Conservation (phyloP, 2,888 invertebrate genomes). For the Mesorhabditis belari region DNA sequence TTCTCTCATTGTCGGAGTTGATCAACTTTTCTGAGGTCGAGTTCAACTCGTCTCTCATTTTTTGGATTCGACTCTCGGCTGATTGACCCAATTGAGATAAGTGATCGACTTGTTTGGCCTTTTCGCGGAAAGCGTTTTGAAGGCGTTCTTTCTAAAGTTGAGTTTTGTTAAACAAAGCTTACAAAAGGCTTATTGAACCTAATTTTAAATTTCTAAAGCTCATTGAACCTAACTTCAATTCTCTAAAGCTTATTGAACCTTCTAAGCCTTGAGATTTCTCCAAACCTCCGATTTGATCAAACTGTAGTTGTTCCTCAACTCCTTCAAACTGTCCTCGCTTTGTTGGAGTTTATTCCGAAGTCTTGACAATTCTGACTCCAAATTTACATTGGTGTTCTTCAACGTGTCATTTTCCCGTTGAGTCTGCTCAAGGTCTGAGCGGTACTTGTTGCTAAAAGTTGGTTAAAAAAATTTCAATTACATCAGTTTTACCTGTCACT, state of each 20-base stretch:
- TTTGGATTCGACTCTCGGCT: constrained; percentile 42
- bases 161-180: neutral
- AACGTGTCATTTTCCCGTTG: constrained; percentile 41
- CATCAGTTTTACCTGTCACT: no score
- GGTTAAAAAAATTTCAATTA: no score
- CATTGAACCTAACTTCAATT: neutral
- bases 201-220: neutral
- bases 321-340: constrained; percentile 40
- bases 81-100: constrained; percentile 39
- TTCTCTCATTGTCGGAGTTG: constrained; percentile 43
- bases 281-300: constrained; percentile 39
- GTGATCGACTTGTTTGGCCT: constrained; percentile 47
- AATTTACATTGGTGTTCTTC: constrained; percentile 33
- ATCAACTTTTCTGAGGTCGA: constrained; percentile 47
- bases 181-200: no score
- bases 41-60: constrained; percentile 43
- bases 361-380: constrained; percentile 37
- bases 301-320: constrained; percentile 32
- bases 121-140: constrained; percentile 48
- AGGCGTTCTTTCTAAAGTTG: constrained; percentile 33
- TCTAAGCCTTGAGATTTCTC: no score
- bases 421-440: constrained; percentile 29
- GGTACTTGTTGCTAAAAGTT: constrained; percentile 33
- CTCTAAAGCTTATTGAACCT: no score
- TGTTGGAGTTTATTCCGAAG: constrained; percentile 36